Conservation (phyloP, 2,888 invertebrate genomes). For the Unio pictorum region DNA sequence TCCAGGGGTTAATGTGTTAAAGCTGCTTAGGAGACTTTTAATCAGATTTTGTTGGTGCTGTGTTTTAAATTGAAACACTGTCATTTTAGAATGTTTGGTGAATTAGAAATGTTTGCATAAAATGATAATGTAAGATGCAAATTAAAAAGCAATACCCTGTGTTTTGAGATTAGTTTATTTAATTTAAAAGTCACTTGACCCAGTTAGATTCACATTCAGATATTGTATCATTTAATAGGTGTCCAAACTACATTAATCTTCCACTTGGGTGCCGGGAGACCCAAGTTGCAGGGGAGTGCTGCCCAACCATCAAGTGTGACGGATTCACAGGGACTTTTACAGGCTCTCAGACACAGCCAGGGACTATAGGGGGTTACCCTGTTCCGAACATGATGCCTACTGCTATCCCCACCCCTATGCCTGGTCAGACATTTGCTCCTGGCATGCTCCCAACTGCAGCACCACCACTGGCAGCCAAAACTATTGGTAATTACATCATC, state of each 20-base stretch:
- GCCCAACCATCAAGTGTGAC: constrained; percentile 44
- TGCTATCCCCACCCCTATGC: constrained; percentile 26
- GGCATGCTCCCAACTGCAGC: constrained; percentile 20
- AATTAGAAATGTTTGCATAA: too few relatives aligned
- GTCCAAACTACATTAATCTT: constrained; percentile 50
- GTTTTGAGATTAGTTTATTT: too few relatives aligned
- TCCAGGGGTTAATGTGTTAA: too few relatives aligned
- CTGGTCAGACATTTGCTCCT: constrained; percentile 28
- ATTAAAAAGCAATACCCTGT: too few relatives aligned
- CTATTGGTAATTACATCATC: too few relatives aligned
- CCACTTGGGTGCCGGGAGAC: constrained; percentile 48
- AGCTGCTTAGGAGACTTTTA: too few relatives aligned
- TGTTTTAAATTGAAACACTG: too few relatives aligned
- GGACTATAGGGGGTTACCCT: constrained; percentile 50
- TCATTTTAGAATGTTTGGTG: too few relatives aligned
- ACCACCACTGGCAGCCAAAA: constrained; percentile 8
- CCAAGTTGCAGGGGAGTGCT: constrained; percentile 42
- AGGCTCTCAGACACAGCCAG: constrained; percentile 49
- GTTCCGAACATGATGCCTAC: constrained; percentile 32
- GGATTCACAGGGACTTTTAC: constrained; percentile 45
- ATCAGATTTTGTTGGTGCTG: too few relatives aligned
- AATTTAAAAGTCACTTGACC: too few relatives aligned
- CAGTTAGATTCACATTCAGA: not conserved
- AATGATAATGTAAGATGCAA: too few relatives aligned
- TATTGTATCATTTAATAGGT: constrained; percentile 26